These are phyloP conservation scores for Cettia cetti DNA, from an alignment of 2,113 vertebrate genomes.

Conservation along the genomic window DNA sequence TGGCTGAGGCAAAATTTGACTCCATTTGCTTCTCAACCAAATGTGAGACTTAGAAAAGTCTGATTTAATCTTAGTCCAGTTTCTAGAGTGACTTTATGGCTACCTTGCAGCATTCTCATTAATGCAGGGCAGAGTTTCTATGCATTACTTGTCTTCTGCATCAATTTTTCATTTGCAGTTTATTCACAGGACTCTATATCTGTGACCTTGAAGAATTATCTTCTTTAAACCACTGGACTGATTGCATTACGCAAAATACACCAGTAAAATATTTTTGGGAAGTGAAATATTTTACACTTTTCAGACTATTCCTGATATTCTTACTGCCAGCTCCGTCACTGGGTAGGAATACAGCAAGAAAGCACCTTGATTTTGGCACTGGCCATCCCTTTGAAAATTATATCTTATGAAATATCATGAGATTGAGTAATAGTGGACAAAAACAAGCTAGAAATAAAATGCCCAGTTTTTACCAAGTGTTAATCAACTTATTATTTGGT, in stretches of 20 bases:
- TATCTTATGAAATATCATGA: background rate
- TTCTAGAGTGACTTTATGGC: constrained; percentile 12
- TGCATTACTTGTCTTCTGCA: constrained; percentile 38
- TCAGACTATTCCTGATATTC: background rate
- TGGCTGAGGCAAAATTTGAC: background rate
- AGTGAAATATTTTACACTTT: background rate
- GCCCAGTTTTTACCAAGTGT: background rate
- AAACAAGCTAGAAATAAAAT: background rate
- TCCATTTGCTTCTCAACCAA: background rate
- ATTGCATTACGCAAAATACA: background rate
- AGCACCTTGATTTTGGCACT: background rate
- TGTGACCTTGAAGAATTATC: constrained; percentile 45
- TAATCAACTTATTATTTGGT: background rate
- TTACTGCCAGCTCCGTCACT: background rate
- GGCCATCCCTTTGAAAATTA: background rate
- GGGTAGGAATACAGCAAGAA: background rate
- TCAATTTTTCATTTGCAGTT: constrained; percentile 50
- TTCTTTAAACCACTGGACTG: background rate
- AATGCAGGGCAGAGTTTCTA: constrained; percentile 20
- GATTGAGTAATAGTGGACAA: background rate
- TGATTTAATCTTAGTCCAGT: background rate
- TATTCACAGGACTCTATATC: constrained; percentile 23
- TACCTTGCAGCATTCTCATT: constrained; percentile 5
- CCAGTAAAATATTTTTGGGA: constrained; percentile 13
- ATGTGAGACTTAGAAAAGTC: background rate